Conservation (phyloP, 2,797 vertebrate genomes). For the Centropyge bicolor region DNA sequence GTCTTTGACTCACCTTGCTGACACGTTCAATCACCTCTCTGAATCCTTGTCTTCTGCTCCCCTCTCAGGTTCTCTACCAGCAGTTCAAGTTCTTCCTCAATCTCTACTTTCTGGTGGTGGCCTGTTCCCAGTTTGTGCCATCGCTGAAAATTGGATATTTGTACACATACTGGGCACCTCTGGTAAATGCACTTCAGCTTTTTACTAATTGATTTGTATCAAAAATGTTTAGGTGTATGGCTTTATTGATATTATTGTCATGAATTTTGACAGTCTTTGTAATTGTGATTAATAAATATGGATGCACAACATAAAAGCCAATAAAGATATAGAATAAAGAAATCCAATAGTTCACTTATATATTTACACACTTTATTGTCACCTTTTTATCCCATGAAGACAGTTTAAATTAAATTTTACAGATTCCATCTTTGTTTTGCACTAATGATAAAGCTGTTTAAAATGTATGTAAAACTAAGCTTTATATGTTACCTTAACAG, state of each 20-base stretch:
- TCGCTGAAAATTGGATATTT: constrained; percentile 97
- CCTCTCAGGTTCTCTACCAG: constrained; percentile 96
- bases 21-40: constrained; percentile 38
- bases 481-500: neutral
- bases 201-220: no score
- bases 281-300: no score
- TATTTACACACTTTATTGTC: neutral
- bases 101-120: constrained; percentile 97
- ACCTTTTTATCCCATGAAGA: neutral
- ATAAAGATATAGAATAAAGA: no score
- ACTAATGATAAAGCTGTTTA: no score
- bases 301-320: no score
- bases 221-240: neutral
- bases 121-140: constrained; percentile 97
- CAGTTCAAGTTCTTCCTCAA: constrained; percentile 99
- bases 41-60: constrained; percentile 40
- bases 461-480: neutral
- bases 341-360: neutral
- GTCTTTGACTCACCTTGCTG: constrained; percentile 45
- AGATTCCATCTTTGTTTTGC: neutral
- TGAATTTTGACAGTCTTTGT: no score
- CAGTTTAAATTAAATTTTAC: neutral
- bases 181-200: constrained; percentile 86
- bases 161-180: constrained; percentile 98
- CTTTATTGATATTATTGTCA: neutral